Evolutionary conservation across 2,113 vertebrate species (phyloP), one percentile per base, ranked within the genome.

Genomic region (Cepphus grylle): DNA sequence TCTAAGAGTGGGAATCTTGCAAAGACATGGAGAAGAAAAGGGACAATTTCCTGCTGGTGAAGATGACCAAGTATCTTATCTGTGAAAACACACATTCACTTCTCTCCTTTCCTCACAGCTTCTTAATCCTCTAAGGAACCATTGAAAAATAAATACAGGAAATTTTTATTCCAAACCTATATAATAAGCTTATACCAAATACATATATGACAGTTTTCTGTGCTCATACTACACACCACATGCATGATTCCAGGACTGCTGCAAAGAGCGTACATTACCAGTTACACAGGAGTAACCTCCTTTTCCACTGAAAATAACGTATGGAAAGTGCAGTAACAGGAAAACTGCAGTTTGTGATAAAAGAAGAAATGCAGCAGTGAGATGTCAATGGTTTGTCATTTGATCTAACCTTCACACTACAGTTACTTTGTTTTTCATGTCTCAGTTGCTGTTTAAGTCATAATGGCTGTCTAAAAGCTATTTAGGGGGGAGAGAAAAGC

Each of bases 341-440:
- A 94, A 93, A 93, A 80, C 29, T 45, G 26, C 38, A 50, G 43
- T 88, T 87, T 79, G 43, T 59, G 67, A 67, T 78, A 62, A 92
- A 95, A 88, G 50, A 83, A 82, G 42, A 91, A 89, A 94, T 58
- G 88, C 59, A 72, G 42, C 67, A 86, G 43, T 40, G 71, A 81
- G 43, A 93, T 52, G 59, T 27, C 83, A 88, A 40, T 62, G 22
- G 49, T 88, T 95, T 90, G 81, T 95, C 88, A 80, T 96, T 97
- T 82, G 36, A 89, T 92, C 67, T 97, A 92, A 94, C 94, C 96
- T 97, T 97, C 96, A 97, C 86, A 89, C 88, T 95, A 92, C 69
- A 91, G 59, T 93, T 97, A 86, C 52, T 97, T 92, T 94, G 91
- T 95, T 96, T 95, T 94, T 95, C 95, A 95, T 96, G 69, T 90